phyloP scores from a whole-genome alignment of 2,797 vertebrate genomes.

The Ispidina lecontei region DNA sequence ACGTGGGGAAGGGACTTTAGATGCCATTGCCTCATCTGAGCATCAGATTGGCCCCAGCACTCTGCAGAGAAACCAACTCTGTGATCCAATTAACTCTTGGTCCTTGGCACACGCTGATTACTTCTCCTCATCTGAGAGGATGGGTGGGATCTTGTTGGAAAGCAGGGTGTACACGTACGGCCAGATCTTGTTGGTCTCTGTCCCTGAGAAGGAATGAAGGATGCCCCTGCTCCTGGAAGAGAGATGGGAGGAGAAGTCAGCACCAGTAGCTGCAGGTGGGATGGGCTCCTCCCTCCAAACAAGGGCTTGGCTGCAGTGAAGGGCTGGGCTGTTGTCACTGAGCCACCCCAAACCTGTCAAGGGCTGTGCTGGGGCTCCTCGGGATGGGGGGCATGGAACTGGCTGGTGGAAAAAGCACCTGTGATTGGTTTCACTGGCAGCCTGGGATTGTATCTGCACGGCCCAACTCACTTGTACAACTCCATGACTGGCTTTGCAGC shows the following conservation, averaged over 20 bases:
- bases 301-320: neutral
- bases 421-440: neutral
- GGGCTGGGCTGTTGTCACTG: neutral
- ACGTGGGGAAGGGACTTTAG: slow-evolving; percentile 9
- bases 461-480: slow-evolving; percentile 89
- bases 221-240: slow-evolving; percentile 87
- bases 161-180: slow-evolving; percentile 92
- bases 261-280: no score
- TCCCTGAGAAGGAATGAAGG: slow-evolving; percentile 93
- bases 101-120: slow-evolving; percentile 40
- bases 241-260: neutral
- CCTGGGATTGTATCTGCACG: fast-evolving
- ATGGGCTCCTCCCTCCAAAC: neutral
- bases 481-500: slow-evolving; percentile 93
- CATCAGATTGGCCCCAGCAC: slow-evolving; percentile 24
- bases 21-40: neutral
- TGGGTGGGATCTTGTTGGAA: slow-evolving; percentile 83
- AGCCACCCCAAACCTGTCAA: fast-evolving
- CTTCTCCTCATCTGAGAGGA: slow-evolving; percentile 74
- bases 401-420: neutral
- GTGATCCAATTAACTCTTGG: neutral
- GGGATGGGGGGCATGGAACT: fast-evolving
- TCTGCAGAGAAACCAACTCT: slow-evolving; percentile 8
- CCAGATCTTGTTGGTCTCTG: slow-evolving; percentile 96
- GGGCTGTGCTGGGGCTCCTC: fast-evolving